Evolutionary conservation across 2,797 vertebrate genomes (phyloP).

Genomic region (Anableps anableps): DNA sequence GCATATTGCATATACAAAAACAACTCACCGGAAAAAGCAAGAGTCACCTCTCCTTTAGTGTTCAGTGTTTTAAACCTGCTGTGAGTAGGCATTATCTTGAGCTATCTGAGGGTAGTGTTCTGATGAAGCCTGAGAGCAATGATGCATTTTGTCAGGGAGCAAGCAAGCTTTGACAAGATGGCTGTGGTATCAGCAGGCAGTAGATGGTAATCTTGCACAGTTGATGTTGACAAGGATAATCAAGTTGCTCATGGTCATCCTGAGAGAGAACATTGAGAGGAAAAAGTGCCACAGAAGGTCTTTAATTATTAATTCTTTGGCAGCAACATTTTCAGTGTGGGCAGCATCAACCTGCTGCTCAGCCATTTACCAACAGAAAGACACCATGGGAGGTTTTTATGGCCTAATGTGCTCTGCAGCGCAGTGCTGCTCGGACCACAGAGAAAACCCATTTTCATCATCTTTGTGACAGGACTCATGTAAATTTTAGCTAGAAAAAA

Average conservation of each 20-base stretch:
- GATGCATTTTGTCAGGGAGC: slow-evolving; percentile 67
- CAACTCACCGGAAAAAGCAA: slow-evolving; percentile 16
- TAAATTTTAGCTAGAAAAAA: slow-evolving; percentile 51
- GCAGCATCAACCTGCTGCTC: slow-evolving; percentile 76
- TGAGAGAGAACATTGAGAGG: slow-evolving; percentile 60
- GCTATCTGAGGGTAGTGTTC: slow-evolving; percentile 54
- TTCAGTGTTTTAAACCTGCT: slow-evolving; percentile 37
- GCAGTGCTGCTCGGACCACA: slow-evolving; percentile 42
- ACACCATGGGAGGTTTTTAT: slow-evolving; percentile 56
- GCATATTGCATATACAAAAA: not conserved
- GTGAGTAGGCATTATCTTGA: slow-evolving; percentile 59
- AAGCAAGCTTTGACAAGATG: slow-evolving; percentile 66
- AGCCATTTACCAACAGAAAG: slow-evolving; percentile 59
- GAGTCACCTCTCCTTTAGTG: slow-evolving; percentile 9
- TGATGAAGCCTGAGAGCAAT: slow-evolving; percentile 69
- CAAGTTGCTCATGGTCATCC: slow-evolving; percentile 72
- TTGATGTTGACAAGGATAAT: slow-evolving; percentile 77
- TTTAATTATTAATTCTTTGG: slow-evolving; percentile 80
- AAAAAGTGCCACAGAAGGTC: slow-evolving; percentile 49
- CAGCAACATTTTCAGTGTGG: slow-evolving; percentile 60
- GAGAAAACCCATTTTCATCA: slow-evolving; percentile 72
- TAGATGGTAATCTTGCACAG: slow-evolving; percentile 76
- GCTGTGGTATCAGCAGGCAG: slow-evolving; percentile 72
- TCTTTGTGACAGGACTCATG: slow-evolving; percentile 57
- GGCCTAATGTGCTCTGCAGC: slow-evolving; percentile 68